Percentiles rank a stretch among this genome's conserved stretches.
Conservation (phyloP, 2,888 invertebrate species). For the Cantharis rustica region DNA sequence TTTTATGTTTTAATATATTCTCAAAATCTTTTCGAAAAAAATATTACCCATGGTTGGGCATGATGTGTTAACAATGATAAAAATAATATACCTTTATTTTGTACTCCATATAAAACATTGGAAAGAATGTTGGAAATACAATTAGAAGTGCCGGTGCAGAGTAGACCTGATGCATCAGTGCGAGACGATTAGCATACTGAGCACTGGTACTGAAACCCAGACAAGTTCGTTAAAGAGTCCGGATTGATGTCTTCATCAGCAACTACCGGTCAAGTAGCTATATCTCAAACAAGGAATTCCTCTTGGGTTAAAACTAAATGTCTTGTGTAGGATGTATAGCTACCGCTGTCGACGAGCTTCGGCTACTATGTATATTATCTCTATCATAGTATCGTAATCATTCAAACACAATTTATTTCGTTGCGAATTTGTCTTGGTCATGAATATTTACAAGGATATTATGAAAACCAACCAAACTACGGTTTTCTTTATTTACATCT, state of each 20-base stretch:
- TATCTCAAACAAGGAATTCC: slow-evolving; percentile 49
- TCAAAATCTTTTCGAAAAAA: too few relatives aligned
- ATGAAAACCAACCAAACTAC: neutral
- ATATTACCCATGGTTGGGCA: too few relatives aligned
- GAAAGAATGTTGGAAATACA: slow-evolving; percentile 31
- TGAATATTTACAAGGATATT: neutral
- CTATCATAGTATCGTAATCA: slow-evolving; percentile 29
- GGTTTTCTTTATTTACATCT: neutral
- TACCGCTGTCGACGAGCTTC: slow-evolving; percentile 40
- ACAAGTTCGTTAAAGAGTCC: slow-evolving; percentile 42
- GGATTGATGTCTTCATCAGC: slow-evolving; percentile 48
- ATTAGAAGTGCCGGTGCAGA: slow-evolving; percentile 33
- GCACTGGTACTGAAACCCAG: slow-evolving; percentile 34
- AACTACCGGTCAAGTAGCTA: slow-evolving; percentile 51
- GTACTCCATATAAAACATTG: slow-evolving; percentile 18
- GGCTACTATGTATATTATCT: slow-evolving; percentile 44
- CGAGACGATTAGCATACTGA: slow-evolving; percentile 44
- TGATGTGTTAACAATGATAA: too few relatives aligned
- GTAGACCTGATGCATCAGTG: slow-evolving; percentile 29
- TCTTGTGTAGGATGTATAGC: slow-evolving; percentile 44
- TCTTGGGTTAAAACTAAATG: slow-evolving; percentile 38
- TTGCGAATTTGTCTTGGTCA: slow-evolving; percentile 15
- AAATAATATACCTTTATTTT: neutral
- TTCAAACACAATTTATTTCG: slow-evolving; percentile 28
- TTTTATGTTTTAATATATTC: too few relatives aligned